A percentile compares a stretch with the other conserved stretches of the same genome.
phyloP scores from a whole-genome alignment of 2,113 vertebrate species.

The Ophthalmolycus amberensis region DNA sequence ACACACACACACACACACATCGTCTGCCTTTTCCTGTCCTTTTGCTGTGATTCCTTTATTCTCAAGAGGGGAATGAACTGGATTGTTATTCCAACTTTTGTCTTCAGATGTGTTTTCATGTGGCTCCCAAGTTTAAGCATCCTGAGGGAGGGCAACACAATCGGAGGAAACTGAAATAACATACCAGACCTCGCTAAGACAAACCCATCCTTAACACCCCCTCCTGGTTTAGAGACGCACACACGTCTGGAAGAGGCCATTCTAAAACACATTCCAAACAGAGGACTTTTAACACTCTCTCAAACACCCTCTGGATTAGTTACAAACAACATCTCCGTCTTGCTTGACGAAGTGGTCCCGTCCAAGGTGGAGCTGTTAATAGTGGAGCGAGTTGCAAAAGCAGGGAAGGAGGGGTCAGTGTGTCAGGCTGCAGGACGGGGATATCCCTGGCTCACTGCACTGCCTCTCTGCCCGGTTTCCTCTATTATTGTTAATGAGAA shows the following conservation, averaged over 20 bases:
- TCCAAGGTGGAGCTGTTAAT: conserved; percentile 59
- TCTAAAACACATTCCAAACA: conserved; percentile 14
- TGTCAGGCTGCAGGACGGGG: conserved; percentile 70
- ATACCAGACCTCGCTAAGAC: conserved; percentile 38
- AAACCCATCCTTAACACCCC: conserved; percentile 42
- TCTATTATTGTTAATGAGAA: conserved; percentile 64
- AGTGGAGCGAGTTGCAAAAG: conserved; percentile 45
- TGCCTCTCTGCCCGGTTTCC: conserved; percentile 43
- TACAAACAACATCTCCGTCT: conserved; percentile 16
- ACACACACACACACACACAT: conserved; percentile 5
- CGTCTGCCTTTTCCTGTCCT: conserved; percentile 39
- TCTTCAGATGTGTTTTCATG: conserved; percentile 51
- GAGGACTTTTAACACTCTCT: conserved; percentile 24
- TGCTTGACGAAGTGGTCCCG: conserved; percentile 31
- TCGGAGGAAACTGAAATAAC: conserved; percentile 74
- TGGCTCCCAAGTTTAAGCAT: conserved; percentile 56
- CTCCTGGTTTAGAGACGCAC: conserved; percentile 24
- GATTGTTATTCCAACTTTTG: conserved; percentile 70
- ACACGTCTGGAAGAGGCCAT: conserved; percentile 10
- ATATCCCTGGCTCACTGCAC: conserved; percentile 64
- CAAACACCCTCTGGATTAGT: conserved; percentile 40
- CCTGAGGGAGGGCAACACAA: conserved; percentile 71
- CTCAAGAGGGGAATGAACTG: conserved; percentile 47
- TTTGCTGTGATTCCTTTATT: conserved; percentile 43
- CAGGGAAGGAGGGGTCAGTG: conserved; percentile 58